phyloP scores from a whole-genome alignment of 2,888 invertebrate genomes.

The Itoplectis maculator region DNA sequence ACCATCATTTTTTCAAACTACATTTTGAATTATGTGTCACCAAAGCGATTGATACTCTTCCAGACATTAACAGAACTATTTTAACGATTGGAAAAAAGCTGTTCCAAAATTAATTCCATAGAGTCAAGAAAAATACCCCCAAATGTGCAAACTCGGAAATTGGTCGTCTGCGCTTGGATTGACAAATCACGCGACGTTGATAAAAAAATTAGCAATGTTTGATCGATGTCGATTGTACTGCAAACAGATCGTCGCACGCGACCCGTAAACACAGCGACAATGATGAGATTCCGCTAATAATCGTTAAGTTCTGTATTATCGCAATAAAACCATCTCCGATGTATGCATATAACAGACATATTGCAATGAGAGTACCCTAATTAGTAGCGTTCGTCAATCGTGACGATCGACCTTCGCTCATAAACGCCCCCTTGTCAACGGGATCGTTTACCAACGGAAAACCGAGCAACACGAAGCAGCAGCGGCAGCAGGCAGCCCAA shows the following conservation, averaged over 20 bases:
- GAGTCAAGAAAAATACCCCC: neutral
- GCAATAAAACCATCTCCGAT: neutral
- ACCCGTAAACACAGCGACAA: constrained; percentile 1
- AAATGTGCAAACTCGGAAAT: no score
- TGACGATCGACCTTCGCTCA: constrained; percentile 34
- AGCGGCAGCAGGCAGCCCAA: constrained; percentile 1
- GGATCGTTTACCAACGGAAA: constrained; percentile 37
- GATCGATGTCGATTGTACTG: constrained; percentile 33
- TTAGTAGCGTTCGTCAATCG: constrained; percentile 37
- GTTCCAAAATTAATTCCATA: neutral
- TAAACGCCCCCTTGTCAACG: constrained; percentile 21
- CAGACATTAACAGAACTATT: no score
- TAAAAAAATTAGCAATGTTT: constrained; percentile 1
- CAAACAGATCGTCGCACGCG: constrained; percentile 37
- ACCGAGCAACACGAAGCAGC: constrained; percentile 1
- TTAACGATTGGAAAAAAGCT: no score
- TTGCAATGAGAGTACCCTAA: constrained; percentile 32
- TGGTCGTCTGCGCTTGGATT: neutral
- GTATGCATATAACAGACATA: neutral
- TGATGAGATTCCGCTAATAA: constrained; percentile 1
- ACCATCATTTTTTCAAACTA: no score
- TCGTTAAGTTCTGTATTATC: constrained; percentile 7
- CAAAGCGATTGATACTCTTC: no score
- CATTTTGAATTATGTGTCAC: no score
- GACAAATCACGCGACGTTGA: neutral